These are phyloP conservation scores for Ditylenchus weischeri DNA, from an alignment of 2,888 invertebrate genomes.

Conservation along the genomic window DNA sequence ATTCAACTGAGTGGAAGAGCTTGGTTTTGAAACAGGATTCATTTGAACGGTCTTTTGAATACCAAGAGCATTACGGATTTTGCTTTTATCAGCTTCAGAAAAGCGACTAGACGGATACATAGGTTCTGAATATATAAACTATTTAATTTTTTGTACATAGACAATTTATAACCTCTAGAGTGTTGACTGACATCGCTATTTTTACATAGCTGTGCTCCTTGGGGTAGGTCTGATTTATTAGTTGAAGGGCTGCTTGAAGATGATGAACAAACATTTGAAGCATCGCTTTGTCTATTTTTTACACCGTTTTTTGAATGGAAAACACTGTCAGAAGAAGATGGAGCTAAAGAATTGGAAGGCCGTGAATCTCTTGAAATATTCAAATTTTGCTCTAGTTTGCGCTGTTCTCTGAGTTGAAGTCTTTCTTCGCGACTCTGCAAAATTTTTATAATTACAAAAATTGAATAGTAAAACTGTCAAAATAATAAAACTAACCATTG, in stretches of 20 bases:
- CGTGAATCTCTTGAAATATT: no score
- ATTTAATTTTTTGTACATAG: no score
- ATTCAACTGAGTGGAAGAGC: neutral
- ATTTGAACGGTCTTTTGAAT: neutral
- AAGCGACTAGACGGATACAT: neutral
- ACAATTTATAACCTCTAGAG: no score
- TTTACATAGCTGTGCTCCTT: no score
- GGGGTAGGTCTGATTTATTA: no score
- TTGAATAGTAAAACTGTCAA: neutral
- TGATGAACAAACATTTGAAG: no score
- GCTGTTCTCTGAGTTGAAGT: conserved; percentile 19
- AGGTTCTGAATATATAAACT: no score
- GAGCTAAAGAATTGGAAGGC: neutral
- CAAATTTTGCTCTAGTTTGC: conserved; percentile 11
- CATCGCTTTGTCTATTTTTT: no score
- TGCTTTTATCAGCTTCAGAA: conserved; percentile 7
- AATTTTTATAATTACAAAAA: conserved; percentile 2
- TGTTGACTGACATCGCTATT: no score
- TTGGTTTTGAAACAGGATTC: neutral
- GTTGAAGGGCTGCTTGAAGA: no score
- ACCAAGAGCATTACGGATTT: neutral
- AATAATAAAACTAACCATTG: neutral
- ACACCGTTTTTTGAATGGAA: no score
- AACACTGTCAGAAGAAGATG: neutral
- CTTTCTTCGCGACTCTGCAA: conserved; percentile 27